Evolutionary conservation across 2,797 vertebrate genomes (phyloP).

Genomic region (Coregonus suidteri): DNA sequence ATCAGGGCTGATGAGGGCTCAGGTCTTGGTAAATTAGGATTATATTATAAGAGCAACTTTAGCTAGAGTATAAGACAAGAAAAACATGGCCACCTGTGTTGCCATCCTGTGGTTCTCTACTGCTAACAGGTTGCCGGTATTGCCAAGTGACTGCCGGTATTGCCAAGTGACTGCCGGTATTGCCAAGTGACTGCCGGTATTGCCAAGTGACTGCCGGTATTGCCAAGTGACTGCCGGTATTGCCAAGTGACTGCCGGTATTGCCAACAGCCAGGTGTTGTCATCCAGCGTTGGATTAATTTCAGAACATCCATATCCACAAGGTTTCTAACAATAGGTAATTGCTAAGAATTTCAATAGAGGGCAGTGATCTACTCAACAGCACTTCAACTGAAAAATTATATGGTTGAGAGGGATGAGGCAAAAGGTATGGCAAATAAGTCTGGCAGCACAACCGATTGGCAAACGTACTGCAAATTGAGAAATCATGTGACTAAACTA

Average conservation of each 20-base stretch:
- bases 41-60: background rate
- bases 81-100: background rate
- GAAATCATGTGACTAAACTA: no score
- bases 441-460: no score
- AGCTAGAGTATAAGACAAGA: background rate
- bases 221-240: background rate
- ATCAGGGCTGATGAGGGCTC: conserved; percentile 1
- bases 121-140: background rate
- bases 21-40: background rate
- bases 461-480: no score
- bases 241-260: background rate
- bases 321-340: background rate
- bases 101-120: background rate
- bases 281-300: no score
- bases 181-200: no score
- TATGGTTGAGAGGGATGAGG: no score
- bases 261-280: background rate
- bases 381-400: no score
- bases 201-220: no score
- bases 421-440: no score
- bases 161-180: no score
- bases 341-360: background rate
- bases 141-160: background rate
- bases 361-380: no score
- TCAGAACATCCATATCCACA: background rate